Evolutionary conservation across 1,140 invertebrate genomes (phyloP), one percentile per base, ranked within the genome.

Genomic region (Zaprionus kolodkinae): DNA sequence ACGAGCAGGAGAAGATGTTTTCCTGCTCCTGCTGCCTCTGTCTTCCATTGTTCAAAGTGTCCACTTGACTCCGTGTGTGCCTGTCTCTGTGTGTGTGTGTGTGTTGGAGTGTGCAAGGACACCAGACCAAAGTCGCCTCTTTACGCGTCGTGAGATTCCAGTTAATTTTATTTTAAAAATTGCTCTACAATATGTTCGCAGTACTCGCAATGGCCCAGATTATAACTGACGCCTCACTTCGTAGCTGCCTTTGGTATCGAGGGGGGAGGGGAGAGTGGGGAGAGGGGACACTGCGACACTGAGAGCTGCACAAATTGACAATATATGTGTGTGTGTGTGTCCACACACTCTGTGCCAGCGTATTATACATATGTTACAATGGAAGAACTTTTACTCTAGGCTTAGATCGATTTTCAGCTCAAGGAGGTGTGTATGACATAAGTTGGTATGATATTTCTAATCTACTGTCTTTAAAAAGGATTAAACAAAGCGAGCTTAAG

Each of bases 161-260:
- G 73, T 84, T 80, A 78, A 84, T 84, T 88, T 84, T 89, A 81
- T 84, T 84, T 89, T 72, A 72, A 76, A 88, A 84, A 81, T 80
- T 74, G 74, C 68, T 54, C 68, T 59, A 76, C 85, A 87, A 87
- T 87, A 84, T 88, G 84, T 73, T 81, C 61, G 48, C 21, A 62
- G 38, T 75, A 67, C 56, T 80, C 61, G 68, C 45, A 79, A 66
- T 67, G 72, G 56, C 68, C 62, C 52, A 63, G 50, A 56, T 56
- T 63, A 40, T 64, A 45, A 45, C 55, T 50, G 55, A 76, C 62
- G 62, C 54, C 56, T 76, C 60, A 64, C 60, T 30, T 33, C 10
- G 17, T 2, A 50, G 36, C 10, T 6, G 30, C 30, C 30, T 38
- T 17, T 36, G n/a, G 27, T 40, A 30, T 55, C 15, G 21, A 2